These are phyloP conservation scores for Sebastiscus albofasciatus DNA, from an alignment of 2,797 vertebrate species.

Conservation along the genomic window DNA sequence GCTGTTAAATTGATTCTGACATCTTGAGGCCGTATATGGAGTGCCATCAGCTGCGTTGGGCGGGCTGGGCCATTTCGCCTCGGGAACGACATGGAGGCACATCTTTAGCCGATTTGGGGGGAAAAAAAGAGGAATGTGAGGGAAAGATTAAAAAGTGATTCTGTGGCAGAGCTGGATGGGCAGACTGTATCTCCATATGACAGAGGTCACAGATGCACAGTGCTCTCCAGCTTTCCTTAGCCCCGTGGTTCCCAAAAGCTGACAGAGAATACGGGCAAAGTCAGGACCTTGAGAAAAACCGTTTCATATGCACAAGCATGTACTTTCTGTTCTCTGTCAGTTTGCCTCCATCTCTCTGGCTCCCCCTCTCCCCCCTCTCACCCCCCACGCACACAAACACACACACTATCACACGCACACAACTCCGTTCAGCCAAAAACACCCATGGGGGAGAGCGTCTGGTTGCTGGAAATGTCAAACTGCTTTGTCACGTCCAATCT, in stretches of 20 bases:
- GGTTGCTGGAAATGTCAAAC: constrained; percentile 86
- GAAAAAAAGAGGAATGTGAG: not conserved
- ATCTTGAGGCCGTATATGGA: constrained; percentile 46
- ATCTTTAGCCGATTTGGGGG: constrained; percentile 5
- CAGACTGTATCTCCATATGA: constrained; percentile 12
- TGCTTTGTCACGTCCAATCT: constrained; percentile 82
- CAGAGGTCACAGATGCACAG: constrained; percentile 38
- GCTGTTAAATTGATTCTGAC: constrained; percentile 73
- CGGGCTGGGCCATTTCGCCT: constrained; percentile 49
- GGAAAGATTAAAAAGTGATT: constrained; percentile 41
- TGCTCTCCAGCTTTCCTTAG: constrained; percentile 36
- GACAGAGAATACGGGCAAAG: constrained; percentile 53
- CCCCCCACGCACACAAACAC: constrained; percentile 15
- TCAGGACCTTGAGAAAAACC: constrained; percentile 65
- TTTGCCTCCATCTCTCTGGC: constrained; percentile 33
- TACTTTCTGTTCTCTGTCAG: constrained; percentile 68
- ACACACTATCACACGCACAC: constrained; percentile 10
- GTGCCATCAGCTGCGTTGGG: constrained; percentile 44
- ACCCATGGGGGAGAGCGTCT: constrained; percentile 76
- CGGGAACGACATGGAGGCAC: constrained; percentile 6
- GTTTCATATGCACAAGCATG: constrained; percentile 47
- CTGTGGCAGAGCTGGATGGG: constrained; percentile 5
- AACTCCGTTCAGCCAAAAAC: constrained; percentile 68
- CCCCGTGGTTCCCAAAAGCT: constrained; percentile 48
- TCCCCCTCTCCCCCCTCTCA: not conserved